A percentile compares a stretch with the other conserved stretches of the same genome.
These are phyloP conservation scores for Epiperipatus broadwayi DNA, from an alignment of 2,888 invertebrate genomes.

Conservation along the genomic window DNA sequence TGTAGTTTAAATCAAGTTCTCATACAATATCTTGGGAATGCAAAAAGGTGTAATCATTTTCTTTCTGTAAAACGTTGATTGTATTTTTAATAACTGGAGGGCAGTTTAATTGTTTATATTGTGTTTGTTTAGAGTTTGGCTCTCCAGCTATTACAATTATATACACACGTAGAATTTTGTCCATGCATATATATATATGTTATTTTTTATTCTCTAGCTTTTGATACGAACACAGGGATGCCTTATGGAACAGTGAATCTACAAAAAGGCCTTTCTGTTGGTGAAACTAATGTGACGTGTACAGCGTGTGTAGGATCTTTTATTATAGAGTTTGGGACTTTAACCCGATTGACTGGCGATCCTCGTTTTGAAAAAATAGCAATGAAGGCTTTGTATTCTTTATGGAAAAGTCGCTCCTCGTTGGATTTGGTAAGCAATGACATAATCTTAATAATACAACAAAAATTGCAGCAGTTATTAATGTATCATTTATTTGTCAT, in stretches of 20 bases:
- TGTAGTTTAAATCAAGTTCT: too few relatives aligned
- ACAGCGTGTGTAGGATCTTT: conserved; percentile 96
- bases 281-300: conserved; percentile 89
- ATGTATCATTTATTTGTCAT: conserved; percentile 17
- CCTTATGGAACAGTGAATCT: conserved; percentile 81
- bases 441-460: not conserved
- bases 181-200: too few relatives aligned
- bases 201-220: conserved; percentile 29
- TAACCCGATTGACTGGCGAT: conserved; percentile 79
- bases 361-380: conserved; percentile 66
- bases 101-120: too few relatives aligned
- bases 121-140: too few relatives aligned
- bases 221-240: conserved; percentile 51
- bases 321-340: conserved; percentile 82
- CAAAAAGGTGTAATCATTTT: too few relatives aligned
- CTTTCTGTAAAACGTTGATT: too few relatives aligned
- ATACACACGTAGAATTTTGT: too few relatives aligned
- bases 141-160: too few relatives aligned
- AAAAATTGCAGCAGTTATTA: conserved; percentile 6
- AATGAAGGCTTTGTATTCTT: conserved; percentile 64
- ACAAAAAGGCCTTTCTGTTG: conserved; percentile 68
- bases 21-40: too few relatives aligned
- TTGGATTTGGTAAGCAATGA: conserved; percentile 39
- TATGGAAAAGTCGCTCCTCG: conserved; percentile 65
- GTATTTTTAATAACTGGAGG: too few relatives aligned